Base-by-base conservation (phyloP, 2,113 vertebrate species). In the Protobothrops flavoviridis region DNA sequence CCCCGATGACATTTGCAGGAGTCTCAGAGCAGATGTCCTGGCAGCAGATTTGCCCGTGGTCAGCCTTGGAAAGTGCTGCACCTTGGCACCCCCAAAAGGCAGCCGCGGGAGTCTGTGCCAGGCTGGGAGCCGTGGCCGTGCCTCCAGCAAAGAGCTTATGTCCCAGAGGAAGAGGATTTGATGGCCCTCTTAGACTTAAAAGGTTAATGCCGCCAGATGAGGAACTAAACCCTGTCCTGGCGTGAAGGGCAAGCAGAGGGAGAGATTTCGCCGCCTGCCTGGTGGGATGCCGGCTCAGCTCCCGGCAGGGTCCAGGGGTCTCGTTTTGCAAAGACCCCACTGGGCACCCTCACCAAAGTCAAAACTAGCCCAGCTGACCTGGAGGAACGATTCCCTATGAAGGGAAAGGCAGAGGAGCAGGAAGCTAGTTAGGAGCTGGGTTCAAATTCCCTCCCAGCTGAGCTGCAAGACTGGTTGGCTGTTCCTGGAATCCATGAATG, bases 1-100 rank as follows among this genome's bases (percentile, higher is more conserved):
- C 94, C 94, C 93, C 96, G 95, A 96, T 96, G 96, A 48, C 96
- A 96, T 97, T 97, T 96, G 87, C 20, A 93, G 96, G 94, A 95
- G 96, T 95, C 96, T n/a, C 29, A 90, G 90, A 29, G 95, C 24
- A 94, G 97, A 95, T 96, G 96, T 96, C 94, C 94, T 94, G 91
- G n/a, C 0, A 26, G 61, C 92, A 39, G 97, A 96, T 96, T 96
- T 96, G 95, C 96, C 95, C 89, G 8, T 0, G 23, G 56, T 81
- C 33, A 1, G 33, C 33, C 74, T 81, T 56, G 55, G 55, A 56
- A 20, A 56, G 55, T 20, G 55, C 15, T 0, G 0, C 88, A 85
- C 85, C 64, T 94, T 85, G 92, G 89, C 88, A 39, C 92, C 29
- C 92, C 91, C 56, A 91, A 93, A 48, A 85, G 93, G 95, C 93